These are phyloP conservation scores for Gerosis bhagava DNA, from an alignment of 2,888 invertebrate species.

Conservation along the genomic window DNA sequence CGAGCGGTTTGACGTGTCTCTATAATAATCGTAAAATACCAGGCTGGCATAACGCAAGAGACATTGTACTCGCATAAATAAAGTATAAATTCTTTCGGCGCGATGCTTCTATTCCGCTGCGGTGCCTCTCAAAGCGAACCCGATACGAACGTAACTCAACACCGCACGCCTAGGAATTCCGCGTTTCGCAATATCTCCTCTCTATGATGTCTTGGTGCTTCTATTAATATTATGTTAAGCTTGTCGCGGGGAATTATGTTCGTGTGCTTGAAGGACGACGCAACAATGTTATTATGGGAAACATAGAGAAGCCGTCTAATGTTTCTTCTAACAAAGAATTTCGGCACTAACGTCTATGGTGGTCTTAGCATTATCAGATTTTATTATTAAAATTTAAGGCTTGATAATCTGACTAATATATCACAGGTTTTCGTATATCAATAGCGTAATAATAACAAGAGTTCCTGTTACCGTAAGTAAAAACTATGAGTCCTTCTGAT, in stretches of 20 bases:
- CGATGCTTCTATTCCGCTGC: slow-evolving; percentile 53
- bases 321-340: slow-evolving; percentile 18
- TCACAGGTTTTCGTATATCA: too few species aligned
- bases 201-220: slow-evolving; percentile 45
- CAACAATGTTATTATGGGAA: slow-evolving; percentile 26
- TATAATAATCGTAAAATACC: slow-evolving; percentile 51
- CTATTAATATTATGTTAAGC: slow-evolving; percentile 43
- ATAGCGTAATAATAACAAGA: too few species aligned
- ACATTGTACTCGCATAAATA: slow-evolving; percentile 43
- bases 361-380: too few species aligned
- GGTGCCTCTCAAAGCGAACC: slow-evolving; percentile 60
- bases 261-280: slow-evolving; percentile 31
- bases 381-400: too few species aligned
- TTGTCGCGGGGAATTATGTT: slow-evolving; percentile 43
- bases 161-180: slow-evolving; percentile 59
- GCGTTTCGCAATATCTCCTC: slow-evolving; percentile 51
- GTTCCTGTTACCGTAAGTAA: too few species aligned
- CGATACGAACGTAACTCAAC: slow-evolving; percentile 60
- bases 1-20: slow-evolving; percentile 35
- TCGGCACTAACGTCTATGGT: slow-evolving; percentile 14
- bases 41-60: slow-evolving; percentile 45
- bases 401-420: too few species aligned
- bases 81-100: slow-evolving; percentile 45
- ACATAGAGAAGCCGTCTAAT: slow-evolving; percentile 15
- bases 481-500: too few species aligned